Conservation (phyloP, 2,797 vertebrate genomes). For the Gymnopithys bicolor region DNA sequence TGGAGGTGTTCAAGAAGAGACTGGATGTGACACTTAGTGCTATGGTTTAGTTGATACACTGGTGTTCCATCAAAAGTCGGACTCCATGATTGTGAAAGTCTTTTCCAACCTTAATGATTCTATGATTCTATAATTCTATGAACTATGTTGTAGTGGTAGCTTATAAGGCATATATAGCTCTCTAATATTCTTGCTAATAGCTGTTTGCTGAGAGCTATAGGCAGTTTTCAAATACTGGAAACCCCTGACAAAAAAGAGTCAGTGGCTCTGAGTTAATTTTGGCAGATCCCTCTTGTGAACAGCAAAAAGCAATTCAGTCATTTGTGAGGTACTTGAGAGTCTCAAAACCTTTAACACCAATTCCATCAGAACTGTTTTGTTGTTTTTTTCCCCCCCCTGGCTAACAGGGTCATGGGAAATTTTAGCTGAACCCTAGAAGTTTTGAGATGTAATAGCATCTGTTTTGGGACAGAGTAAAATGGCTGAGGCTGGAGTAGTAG, state of each 20-base stretch:
- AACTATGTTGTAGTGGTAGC: not conserved
- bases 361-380: not conserved
- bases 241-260: not conserved
- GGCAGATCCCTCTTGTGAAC: not conserved
- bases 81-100: not conserved
- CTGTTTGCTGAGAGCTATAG: not conserved
- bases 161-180: not conserved
- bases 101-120: not conserved
- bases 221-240: not conserved
- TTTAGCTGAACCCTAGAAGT: not conserved
- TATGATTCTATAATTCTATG: not conserved
- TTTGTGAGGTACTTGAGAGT: not conserved
- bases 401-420: not conserved
- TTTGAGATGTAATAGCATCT: not conserved
- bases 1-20: not conserved
- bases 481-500: not conserved
- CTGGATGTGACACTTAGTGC: not conserved
- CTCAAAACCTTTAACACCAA: not conserved
- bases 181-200: not conserved
- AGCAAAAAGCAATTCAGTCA: not conserved
- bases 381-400: rapidly evolving
- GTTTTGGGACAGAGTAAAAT: not conserved
- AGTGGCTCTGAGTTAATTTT: not conserved
- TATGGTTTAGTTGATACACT: not conserved
- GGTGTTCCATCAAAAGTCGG: not conserved